Conservation (phyloP, 2,888 invertebrate genomes). For the Nephrocerus scutellatus region DNA sequence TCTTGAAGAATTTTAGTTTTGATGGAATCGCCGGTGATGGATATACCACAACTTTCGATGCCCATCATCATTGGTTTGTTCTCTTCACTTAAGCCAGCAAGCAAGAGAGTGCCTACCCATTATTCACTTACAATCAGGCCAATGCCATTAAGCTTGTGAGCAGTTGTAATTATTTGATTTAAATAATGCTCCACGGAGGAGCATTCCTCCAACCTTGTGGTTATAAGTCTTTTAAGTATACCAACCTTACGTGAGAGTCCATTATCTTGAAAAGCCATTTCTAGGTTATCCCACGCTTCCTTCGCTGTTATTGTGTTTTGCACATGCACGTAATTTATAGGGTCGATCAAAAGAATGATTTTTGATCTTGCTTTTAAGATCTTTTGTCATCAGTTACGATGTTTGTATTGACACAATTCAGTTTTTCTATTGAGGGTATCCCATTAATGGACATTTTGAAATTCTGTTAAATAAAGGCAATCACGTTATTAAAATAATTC, state of each 20-base stretch:
- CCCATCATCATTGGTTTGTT: conserved; percentile 32
- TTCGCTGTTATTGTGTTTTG: conserved; percentile 24
- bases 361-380: conserved; percentile 12
- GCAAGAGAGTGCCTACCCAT: conserved; percentile 31
- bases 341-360: conserved; percentile 17
- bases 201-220: conserved; percentile 20
- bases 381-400: too few relatives aligned
- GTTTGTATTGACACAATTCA: too few relatives aligned
- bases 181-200: conserved; percentile 30
- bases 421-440: too few relatives aligned
- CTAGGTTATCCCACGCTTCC: conserved; percentile 28
- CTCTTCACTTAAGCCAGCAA: conserved; percentile 30
- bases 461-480: too few relatives aligned
- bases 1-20: conserved; percentile 30
- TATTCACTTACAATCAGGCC: conserved; percentile 22
- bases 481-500: too few relatives aligned
- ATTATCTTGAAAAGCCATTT: conserved; percentile 28
- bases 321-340: conserved; percentile 29
- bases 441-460: too few relatives aligned
- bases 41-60: conserved; percentile 22
- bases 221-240: conserved; percentile 25
- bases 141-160: conserved; percentile 28
- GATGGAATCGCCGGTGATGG: conserved; percentile 28
- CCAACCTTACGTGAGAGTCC: conserved; percentile 30
- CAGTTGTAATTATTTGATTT: conserved; percentile 27